phyloP scores from a whole-genome alignment of 2,888 invertebrate genomes.

The Nymphalis urticae region DNA sequence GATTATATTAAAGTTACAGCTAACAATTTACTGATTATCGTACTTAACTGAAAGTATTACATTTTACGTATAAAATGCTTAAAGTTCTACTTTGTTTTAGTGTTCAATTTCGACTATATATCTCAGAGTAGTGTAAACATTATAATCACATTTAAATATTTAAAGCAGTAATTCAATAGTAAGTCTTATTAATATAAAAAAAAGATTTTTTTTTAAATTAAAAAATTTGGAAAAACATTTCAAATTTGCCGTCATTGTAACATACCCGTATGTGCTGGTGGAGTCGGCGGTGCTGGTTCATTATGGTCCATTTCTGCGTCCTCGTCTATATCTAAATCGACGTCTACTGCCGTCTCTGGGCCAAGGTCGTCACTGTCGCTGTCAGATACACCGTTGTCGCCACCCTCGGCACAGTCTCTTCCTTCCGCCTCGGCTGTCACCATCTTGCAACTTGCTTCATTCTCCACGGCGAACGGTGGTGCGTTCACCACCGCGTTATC shows the following conservation, averaged over 20 bases:
- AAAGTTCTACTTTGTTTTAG: too few species aligned
- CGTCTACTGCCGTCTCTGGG: slow-evolving; percentile 89
- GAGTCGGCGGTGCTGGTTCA: slow-evolving; percentile 79
- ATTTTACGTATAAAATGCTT: background rate
- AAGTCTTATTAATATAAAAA: too few species aligned
- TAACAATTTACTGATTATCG: background rate
- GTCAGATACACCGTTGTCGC: slow-evolving; percentile 70
- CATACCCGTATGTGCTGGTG: slow-evolving; percentile 82
- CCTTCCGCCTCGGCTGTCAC: slow-evolving; percentile 55
- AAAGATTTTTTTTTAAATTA: too few species aligned
- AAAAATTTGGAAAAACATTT: too few species aligned
- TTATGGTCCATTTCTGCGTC: slow-evolving; percentile 56
- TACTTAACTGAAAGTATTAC: background rate
- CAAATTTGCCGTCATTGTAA: slow-evolving; percentile 1
- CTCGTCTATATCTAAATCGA: slow-evolving; percentile 72
- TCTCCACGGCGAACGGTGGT: slow-evolving; percentile 71
- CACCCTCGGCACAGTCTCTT: slow-evolving; percentile 57
- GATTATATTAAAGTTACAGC: background rate
- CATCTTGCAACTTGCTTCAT: slow-evolving; percentile 56
- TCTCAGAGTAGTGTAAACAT: too few species aligned
- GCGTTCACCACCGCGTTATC: slow-evolving; percentile 77
- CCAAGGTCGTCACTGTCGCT: slow-evolving; percentile 86
- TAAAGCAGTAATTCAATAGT: too few species aligned
- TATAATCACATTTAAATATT: too few species aligned
- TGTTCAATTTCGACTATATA: too few species aligned